Percentiles rank a stretch among this genome's conserved stretches.
These are phyloP conservation scores for Melanotaenia duboulayi DNA, from an alignment of 2,113 vertebrate species.

Conservation along the genomic window DNA sequence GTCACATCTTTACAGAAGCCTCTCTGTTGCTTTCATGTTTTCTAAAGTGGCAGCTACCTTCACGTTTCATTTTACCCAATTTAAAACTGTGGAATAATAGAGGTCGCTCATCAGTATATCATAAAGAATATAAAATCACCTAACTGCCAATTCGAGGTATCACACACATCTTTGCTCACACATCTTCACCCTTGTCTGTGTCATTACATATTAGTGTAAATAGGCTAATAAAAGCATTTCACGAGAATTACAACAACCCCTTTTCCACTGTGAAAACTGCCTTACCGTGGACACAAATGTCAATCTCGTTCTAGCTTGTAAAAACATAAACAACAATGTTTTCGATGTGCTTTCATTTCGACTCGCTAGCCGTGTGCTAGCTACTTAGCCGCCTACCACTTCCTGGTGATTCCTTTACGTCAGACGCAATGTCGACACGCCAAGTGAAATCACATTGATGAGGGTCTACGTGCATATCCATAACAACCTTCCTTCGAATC, in stretches of 20 bases:
- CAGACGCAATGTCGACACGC: slow-evolving; percentile 9
- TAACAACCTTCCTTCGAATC: too few species aligned
- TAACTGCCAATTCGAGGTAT: background rate
- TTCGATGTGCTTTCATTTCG: slow-evolving; percentile 4
- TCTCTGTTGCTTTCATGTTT: background rate
- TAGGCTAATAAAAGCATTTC: slow-evolving; percentile 1
- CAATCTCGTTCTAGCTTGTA: background rate
- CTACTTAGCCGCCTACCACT: slow-evolving; percentile 13
- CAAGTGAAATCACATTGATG: background rate
- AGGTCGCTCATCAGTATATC: background rate
- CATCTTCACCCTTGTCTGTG: background rate
- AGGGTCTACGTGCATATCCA: too few species aligned
- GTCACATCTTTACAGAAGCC: background rate
- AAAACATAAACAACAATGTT: background rate
- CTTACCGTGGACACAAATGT: slow-evolving; percentile 55
- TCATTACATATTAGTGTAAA: background rate
- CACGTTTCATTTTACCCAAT: background rate
- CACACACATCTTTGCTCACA: background rate
- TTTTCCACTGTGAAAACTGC: fast-evolving
- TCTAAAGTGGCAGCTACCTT: background rate
- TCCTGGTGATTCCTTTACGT: slow-evolving; percentile 31
- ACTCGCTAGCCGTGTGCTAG: slow-evolving; percentile 8
- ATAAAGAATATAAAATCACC: background rate
- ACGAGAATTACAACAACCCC: background rate
- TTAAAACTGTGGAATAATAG: background rate